A percentile compares a stretch with the other conserved stretches of the same genome.
Conservation (phyloP, 2,113 vertebrate genomes). For the Nycticryphes semicollaris region DNA sequence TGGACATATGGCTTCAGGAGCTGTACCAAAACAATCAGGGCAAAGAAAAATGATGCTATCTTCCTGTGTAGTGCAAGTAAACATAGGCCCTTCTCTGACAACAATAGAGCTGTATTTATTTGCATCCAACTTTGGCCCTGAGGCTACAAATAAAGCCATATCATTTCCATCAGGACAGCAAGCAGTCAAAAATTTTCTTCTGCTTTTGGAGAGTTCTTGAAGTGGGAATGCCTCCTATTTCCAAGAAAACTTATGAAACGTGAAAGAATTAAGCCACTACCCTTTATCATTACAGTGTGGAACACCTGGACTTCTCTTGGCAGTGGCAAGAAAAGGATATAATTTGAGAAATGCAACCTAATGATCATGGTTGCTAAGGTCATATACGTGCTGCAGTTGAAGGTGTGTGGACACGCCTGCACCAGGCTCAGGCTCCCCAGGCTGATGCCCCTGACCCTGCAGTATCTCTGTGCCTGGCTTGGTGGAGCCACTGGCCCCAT, state of each 20-base stretch:
- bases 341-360: not conserved
- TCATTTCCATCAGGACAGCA: not conserved
- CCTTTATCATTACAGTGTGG: not conserved
- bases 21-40: not conserved
- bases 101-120: not conserved
- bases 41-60: not conserved
- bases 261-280: not conserved
- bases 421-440: not conserved
- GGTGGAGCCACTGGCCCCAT: not conserved
- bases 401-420: not conserved
- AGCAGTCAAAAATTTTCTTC: not conserved
- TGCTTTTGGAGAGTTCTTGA: not conserved
- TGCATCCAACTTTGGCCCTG: not conserved
- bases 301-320: not conserved
- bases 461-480: not conserved
- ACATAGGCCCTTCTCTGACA: not conserved
- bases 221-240: not conserved
- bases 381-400: not conserved
- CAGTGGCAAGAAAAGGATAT: not conserved
- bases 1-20: not conserved
- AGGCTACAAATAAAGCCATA: not conserved
- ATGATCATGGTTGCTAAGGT: not conserved
- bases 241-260: not conserved
- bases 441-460: not conserved
- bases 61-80: not conserved